These are phyloP conservation scores for Ptychobarbus kaznakovi DNA, from an alignment of 2,797 vertebrate genomes.

Conservation along the genomic window DNA sequence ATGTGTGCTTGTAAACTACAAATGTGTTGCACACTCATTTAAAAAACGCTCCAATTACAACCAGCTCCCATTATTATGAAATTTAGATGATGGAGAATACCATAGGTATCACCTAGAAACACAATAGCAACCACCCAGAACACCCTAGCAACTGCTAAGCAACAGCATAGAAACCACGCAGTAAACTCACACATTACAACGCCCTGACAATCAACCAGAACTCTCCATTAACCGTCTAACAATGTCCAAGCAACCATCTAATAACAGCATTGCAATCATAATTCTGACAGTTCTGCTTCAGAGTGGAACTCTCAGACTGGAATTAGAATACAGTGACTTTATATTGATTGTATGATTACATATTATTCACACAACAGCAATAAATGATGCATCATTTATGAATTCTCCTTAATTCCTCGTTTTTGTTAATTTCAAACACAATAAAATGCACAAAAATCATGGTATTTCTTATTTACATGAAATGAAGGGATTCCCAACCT, in stretches of 20 bases:
- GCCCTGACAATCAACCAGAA: background rate
- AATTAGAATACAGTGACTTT: no score
- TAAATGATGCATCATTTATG: no score
- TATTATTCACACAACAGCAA: no score
- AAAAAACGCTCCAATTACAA: no score
- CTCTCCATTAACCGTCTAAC: background rate
- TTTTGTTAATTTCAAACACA: no score
- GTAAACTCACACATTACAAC: background rate
- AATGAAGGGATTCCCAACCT: no score
- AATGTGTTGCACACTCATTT: background rate
- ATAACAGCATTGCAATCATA: background rate
- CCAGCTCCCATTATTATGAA: background rate
- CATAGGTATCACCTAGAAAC: background rate
- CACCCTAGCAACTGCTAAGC: background rate
- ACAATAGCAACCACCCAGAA: background rate
- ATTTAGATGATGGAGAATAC: background rate
- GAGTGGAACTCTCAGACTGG: no score
- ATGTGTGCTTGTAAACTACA: background rate
- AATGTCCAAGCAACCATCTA: background rate
- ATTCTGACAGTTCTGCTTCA: no score
- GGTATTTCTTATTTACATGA: no score
- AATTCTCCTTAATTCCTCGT: no score
- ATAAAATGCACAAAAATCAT: no score
- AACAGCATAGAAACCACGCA: background rate
- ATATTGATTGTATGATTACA: no score